Evolutionary conservation across 53 echinoderm and acorn worm species (phyloP).

Genomic region (Echinometra lucunter): DNA sequence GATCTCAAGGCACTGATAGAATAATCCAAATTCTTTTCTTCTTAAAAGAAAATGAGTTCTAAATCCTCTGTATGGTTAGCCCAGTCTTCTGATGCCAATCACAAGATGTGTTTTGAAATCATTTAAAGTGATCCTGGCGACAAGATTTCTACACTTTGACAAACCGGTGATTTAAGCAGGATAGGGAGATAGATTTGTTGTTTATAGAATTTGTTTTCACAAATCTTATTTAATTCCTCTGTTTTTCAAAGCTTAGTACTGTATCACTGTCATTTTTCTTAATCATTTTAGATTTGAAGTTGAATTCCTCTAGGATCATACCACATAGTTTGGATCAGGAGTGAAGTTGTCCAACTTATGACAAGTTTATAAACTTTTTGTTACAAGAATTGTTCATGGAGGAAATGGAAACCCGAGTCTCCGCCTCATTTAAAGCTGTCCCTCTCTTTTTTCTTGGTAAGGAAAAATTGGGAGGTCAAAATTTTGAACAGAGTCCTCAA

Average conservation of each 20-base stretch:
- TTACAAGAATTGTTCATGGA: not conserved
- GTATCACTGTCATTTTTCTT: not conserved
- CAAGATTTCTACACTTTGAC: not conserved
- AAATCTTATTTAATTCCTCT: not conserved
- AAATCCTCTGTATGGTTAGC: not conserved
- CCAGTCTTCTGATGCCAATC: not conserved
- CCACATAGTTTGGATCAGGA: not conserved
- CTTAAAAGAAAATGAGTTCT: not conserved
- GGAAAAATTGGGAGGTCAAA: not conserved
- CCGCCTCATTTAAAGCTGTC: not conserved
- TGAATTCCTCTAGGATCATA: not conserved
- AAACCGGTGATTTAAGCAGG: not conserved
- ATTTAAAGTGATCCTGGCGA: not conserved
- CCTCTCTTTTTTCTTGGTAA: not conserved
- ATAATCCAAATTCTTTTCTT: not conserved
- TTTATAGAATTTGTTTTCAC: not conserved
- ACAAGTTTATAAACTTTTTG: not conserved
- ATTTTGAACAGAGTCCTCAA: too few species aligned
- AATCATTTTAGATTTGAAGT: not conserved
- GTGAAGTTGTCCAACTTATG: not conserved
- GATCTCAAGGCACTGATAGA: not conserved
- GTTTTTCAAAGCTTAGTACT: not conserved
- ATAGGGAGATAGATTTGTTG: not conserved
- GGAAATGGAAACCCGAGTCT: not conserved
- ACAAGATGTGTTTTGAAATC: conserved; percentile 2